Percentiles rank a stretch among this genome's conserved stretches.
phyloP scores from a whole-genome alignment of 2,797 vertebrate species.

The Poeciliopsis turneri region DNA sequence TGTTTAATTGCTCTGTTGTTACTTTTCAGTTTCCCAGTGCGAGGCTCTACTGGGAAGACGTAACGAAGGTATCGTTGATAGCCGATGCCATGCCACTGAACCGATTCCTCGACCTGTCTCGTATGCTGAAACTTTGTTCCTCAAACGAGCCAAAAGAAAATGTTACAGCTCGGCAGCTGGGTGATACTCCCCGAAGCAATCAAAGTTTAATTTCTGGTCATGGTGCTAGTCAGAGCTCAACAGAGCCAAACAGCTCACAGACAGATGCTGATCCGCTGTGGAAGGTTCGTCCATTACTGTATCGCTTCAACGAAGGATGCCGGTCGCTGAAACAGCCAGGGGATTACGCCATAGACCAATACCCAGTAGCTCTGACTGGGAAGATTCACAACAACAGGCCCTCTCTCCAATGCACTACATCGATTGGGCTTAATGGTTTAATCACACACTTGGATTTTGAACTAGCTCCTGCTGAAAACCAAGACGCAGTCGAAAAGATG shows the following conservation, averaged over 20 bases:
- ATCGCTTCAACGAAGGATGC: conserved; percentile 75
- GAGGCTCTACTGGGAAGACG: conserved; percentile 82
- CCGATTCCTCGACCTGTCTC: conserved; percentile 75
- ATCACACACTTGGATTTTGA: conserved; percentile 77
- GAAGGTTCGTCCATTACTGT: conserved; percentile 72
- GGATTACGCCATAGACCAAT: conserved; percentile 79
- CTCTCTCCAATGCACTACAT: conserved; percentile 74
- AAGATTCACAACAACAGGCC: conserved; percentile 47
- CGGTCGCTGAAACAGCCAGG: conserved; percentile 59
- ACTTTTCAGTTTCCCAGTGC: conserved; percentile 79
- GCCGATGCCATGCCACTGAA: conserved; percentile 78
- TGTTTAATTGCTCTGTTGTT: conserved; percentile 19
- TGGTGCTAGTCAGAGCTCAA: conserved; percentile 10
- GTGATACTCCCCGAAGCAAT: conserved; percentile 4
- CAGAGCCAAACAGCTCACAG: conserved; percentile 19
- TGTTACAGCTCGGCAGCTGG: conserved; percentile 8
- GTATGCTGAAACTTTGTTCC: conserved; percentile 67
- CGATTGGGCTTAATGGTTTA: conserved; percentile 75
- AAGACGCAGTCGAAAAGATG: conserved; percentile 77
- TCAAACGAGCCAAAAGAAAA: conserved; percentile 15
- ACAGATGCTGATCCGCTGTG: conserved; percentile 72
- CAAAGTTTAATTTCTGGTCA: conserved; percentile 14
- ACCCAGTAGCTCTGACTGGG: conserved; percentile 73
- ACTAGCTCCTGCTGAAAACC: conserved; percentile 71
- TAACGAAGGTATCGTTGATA: conserved; percentile 81